Conservation (phyloP, 2,113 vertebrate genomes). For the Caretta caretta region DNA sequence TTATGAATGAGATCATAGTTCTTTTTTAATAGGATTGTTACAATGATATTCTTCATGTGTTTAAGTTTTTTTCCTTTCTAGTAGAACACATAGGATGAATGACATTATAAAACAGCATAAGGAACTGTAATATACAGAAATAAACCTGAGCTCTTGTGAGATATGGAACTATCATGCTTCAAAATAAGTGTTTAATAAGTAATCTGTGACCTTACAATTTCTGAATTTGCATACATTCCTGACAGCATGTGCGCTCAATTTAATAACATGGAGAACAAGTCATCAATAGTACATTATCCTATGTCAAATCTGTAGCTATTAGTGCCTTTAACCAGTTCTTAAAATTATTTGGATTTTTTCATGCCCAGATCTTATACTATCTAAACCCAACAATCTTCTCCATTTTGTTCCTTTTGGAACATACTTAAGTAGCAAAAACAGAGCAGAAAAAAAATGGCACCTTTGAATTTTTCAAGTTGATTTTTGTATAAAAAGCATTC, state of each 20-base stretch:
- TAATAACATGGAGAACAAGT: not conserved
- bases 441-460: not conserved
- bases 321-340: constrained; percentile 14
- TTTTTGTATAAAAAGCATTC: not conserved
- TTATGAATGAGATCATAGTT: not conserved
- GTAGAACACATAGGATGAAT: not conserved
- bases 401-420: not conserved
- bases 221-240: not conserved
- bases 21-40: not conserved
- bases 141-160: not conserved
- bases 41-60: not conserved
- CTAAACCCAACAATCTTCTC: not conserved
- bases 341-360: constrained; percentile 25
- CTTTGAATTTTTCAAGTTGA: not conserved
- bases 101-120: not conserved
- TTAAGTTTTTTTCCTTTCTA: not conserved
- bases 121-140: not conserved
- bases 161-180: not conserved
- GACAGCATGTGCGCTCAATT: not conserved
- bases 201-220: not conserved
- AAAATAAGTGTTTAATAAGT: not conserved
- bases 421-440: not conserved
- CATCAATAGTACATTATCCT: not conserved
- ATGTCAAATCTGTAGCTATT: not conserved
- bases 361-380: not conserved